A percentile compares a stretch with the other conserved stretches of the same genome.
Evolutionary conservation across 1,140 invertebrate genomes (phyloP).

Genomic region (Argopecten irradians): DNA sequence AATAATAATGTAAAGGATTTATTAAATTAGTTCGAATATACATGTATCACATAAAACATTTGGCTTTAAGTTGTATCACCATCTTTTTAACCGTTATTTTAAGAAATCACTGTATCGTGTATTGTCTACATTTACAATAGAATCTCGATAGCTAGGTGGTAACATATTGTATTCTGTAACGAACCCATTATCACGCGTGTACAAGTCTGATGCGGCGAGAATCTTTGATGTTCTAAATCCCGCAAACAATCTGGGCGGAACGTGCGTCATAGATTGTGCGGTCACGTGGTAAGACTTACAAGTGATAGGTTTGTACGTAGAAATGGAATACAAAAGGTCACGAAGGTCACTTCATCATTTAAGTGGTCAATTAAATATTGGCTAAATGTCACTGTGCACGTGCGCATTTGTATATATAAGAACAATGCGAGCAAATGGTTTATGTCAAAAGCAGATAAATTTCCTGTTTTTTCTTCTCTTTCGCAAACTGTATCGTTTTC

Average conservation of each 20-base stretch:
- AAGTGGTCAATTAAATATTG: neutral
- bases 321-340: constrained; percentile 16
- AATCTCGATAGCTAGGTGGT: too few relatives aligned
- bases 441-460: neutral
- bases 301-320: neutral
- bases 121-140: too few relatives aligned
- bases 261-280: neutral
- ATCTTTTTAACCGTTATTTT: too few relatives aligned
- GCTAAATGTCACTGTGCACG: neutral
- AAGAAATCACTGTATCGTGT: too few relatives aligned
- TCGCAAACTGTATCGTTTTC: neutral
- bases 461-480: neutral
- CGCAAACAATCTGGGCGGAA: neutral
- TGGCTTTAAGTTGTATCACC: too few relatives aligned
- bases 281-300: neutral
- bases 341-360: neutral
- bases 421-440: neutral
- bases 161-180: too few relatives aligned
- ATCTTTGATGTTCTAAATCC: constrained; percentile 17
- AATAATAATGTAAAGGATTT: too few relatives aligned
- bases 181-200: neutral
- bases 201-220: neutral
- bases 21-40: too few relatives aligned
- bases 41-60: too few relatives aligned
- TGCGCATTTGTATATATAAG: constrained; percentile 6